These are phyloP conservation scores for Eumeta japonica DNA, from an alignment of 1,140 invertebrate genomes.

Conservation along the genomic window DNA sequence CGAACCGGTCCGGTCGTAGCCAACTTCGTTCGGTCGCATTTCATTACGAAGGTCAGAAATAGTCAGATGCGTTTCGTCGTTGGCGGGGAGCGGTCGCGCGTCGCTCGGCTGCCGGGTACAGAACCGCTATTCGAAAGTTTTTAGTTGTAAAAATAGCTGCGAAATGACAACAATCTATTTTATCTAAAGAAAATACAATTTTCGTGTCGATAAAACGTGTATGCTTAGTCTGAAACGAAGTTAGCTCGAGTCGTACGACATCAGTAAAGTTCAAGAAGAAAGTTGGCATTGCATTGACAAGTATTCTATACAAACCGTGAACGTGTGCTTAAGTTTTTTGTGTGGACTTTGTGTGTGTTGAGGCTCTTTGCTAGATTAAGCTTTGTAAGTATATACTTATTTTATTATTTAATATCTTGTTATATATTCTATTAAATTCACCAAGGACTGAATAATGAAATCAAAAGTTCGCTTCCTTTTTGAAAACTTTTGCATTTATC, in stretches of 20 bases:
- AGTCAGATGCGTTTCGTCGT: constrained; percentile 17
- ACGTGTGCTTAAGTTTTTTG: constrained; percentile 20
- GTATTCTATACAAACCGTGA: constrained; percentile 17
- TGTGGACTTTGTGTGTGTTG: constrained; percentile 20
- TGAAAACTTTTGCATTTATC: no score
- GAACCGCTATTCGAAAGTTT: constrained; percentile 18
- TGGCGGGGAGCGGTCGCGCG: constrained; percentile 13
- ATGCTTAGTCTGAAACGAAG: background rate
- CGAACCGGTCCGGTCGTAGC: constrained; percentile 37
- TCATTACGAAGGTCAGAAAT: constrained; percentile 38
- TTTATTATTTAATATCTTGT: no score
- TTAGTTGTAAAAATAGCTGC: constrained; percentile 19
- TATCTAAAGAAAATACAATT: background rate
- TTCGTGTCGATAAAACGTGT: background rate
- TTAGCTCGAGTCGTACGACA: no score
- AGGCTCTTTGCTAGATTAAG: no score
- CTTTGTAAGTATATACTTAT: no score
- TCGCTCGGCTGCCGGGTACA: no score
- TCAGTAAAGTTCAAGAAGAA: constrained; percentile 15
- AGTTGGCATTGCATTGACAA: constrained; percentile 19
- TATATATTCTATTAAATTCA: no score
- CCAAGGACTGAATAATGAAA: no score
- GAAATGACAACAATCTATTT: constrained; percentile 11
- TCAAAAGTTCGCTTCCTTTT: no score
- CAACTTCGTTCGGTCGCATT: constrained; percentile 33